Base-by-base conservation (phyloP, 2,113 vertebrate genomes). In the Notothenia rossii region DNA sequence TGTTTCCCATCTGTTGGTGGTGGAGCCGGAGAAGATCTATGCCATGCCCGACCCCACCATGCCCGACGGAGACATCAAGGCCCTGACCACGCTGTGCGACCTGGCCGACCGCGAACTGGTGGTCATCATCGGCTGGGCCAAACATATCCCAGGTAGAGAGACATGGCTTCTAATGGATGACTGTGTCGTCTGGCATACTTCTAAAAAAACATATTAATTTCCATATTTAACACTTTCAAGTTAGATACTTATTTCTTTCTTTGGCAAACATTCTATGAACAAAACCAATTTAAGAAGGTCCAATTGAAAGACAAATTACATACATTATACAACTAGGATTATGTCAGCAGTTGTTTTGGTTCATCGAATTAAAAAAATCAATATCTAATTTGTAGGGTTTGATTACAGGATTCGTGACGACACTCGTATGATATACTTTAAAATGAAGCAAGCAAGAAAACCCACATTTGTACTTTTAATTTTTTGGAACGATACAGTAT, bases 121-220 rank as follows among this genome's bases (percentile, higher is more conserved):
- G 86, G 96, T 99, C 93, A 99, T 98, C 94, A 99, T 99, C 72
- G 97, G 97, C 92, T 99, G 98, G 98, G 98, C 98, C 83, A 99
- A 99, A 89, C 97, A 99, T 92, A 99, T 99, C 94, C 98, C 98
- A 96, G 98, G 98, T 99, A 94, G 50, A 55, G 29, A 74, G 55
- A 11, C 50, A 2, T 20, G 15, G n/a, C n/a, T 11, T 49, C 82
- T 40, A 12, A 69, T 61, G 29, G 60, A 63, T 13, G 14, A 12
- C 17, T 33, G 43, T 8, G 72, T 11, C 40, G 10, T 25, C 15
- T 45, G 29, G 18, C 12, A 55, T 53, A 11, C 9, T 1, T 1
- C 20, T 61, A 36, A 53, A 12, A 2, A 33, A 33, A 18, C 10
- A 7, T 51, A 22, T 46, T 60, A 1, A 29, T 67, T 46, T 73